Conservation (phyloP, 2,888 invertebrate genomes). For the Andrena chrysosceles region DNA sequence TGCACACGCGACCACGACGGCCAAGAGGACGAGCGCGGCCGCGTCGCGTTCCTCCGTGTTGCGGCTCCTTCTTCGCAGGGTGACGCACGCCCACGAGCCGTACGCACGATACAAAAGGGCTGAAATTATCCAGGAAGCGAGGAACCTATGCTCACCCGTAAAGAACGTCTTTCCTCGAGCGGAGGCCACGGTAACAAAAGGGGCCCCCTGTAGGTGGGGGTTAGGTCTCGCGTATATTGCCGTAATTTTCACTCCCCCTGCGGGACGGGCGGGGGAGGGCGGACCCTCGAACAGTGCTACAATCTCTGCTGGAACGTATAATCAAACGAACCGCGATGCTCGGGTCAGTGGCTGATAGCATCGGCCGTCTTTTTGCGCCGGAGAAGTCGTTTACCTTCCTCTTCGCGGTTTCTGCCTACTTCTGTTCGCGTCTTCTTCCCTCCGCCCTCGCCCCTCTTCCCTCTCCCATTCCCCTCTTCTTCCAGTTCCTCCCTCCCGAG, state of each 20-base stretch:
- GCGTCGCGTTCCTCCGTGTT: constrained; percentile 53
- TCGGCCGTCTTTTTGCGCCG: constrained; percentile 53
- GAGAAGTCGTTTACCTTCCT: constrained; percentile 42
- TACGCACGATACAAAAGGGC: constrained; percentile 67
- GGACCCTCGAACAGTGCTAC: constrained; percentile 54
- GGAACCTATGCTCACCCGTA: constrained; percentile 69
- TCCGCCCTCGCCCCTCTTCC: background rate
- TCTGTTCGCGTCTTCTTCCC: constrained; percentile 2
- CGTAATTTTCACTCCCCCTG: constrained; percentile 70
- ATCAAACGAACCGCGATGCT: constrained; percentile 70
- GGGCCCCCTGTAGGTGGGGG: constrained; percentile 25
- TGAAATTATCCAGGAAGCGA: constrained; percentile 76
- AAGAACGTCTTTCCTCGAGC: constrained; percentile 69
- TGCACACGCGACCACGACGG: constrained; percentile 60
- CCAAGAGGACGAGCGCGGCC: constrained; percentile 27
- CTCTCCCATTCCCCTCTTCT: background rate
- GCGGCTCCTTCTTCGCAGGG: constrained; percentile 61
- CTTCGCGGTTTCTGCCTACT: constrained; percentile 1
- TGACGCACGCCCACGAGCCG: constrained; percentile 69
- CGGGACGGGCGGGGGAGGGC: constrained; percentile 16
- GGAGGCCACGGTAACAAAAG: constrained; percentile 58
- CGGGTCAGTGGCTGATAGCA: constrained; percentile 72
- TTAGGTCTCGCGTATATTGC: constrained; percentile 62
- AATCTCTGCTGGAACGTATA: constrained; percentile 68
- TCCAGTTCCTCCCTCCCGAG: background rate